Evolutionary conservation across 2,888 invertebrate genomes (phyloP).

Genomic region (Drosophila nigritarsus): DNA sequence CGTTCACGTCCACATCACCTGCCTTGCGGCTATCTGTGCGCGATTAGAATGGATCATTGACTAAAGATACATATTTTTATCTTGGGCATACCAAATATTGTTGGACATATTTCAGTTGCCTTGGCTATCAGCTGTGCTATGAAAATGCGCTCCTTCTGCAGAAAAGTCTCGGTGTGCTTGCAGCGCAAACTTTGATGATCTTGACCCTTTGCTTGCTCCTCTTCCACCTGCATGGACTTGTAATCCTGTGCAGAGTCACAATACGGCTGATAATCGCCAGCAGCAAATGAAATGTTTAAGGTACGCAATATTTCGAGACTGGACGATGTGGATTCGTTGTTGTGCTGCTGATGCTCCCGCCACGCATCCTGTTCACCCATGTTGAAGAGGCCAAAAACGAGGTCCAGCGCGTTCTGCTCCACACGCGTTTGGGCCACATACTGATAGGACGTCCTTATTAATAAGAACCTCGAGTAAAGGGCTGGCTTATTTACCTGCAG

Average conservation of each 20-base stretch:
- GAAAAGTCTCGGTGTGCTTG: slow-evolving; percentile 74
- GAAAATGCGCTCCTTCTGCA: slow-evolving; percentile 77
- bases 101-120: slow-evolving; percentile 79
- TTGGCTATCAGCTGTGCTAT: slow-evolving; percentile 80
- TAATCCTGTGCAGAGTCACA: slow-evolving; percentile 70
- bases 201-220: slow-evolving; percentile 16
- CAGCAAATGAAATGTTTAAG: slow-evolving; percentile 79
- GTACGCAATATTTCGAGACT: slow-evolving; percentile 84
- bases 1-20: slow-evolving; percentile 69
- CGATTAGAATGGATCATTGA: not conserved
- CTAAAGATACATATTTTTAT: not conserved
- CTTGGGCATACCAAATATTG: slow-evolving; percentile 74
- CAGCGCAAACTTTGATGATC: slow-evolving; percentile 64
- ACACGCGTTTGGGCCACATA: slow-evolving; percentile 77
- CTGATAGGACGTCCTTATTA: slow-evolving; percentile 36
- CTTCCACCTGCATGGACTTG: slow-evolving; percentile 44
- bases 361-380: slow-evolving; percentile 80
- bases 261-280: slow-evolving; percentile 75
- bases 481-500: slow-evolving; percentile 87
- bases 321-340: slow-evolving; percentile 81
- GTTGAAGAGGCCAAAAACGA: slow-evolving; percentile 81
- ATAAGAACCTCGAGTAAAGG: not conserved
- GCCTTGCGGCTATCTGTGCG: slow-evolving; percentile 53
- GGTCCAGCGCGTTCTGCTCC: slow-evolving; percentile 81
- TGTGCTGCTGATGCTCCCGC: slow-evolving; percentile 73